Conservation (phyloP, 2,113 vertebrate species). For the Felis chaus region DNA sequence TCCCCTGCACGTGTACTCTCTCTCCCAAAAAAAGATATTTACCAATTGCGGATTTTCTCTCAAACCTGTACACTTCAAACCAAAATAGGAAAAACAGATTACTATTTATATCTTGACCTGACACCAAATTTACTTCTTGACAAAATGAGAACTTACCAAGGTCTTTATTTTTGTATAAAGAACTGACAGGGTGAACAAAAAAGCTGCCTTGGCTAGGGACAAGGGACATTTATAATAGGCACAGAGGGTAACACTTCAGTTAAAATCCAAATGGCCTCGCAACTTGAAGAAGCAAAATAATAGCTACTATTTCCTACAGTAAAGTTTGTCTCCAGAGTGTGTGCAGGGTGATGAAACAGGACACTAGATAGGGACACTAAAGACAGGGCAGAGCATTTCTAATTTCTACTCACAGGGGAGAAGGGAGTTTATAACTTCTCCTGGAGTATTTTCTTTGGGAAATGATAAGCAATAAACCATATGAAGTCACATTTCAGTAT, state of each 20-base stretch:
- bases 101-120: not conserved
- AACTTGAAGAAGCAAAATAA: constrained; percentile 3
- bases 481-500: not conserved
- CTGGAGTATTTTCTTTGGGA: not conserved
- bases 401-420: not conserved
- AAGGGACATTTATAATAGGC: not conserved
- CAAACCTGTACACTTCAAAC: constrained; percentile 27
- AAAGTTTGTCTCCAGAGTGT: not conserved
- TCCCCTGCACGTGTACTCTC: too few relatives aligned
- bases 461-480: not conserved
- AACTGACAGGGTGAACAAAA: not conserved
- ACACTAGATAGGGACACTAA: not conserved
- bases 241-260: not conserved
- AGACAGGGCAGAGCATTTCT: not conserved
- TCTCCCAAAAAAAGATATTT: not conserved
- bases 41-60: not conserved
- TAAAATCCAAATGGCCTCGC: not conserved
- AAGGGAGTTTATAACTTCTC: not conserved
- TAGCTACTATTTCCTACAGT: not conserved
- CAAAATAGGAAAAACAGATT: not conserved
- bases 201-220: not conserved
- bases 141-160: not conserved
- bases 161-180: constrained; percentile 25
- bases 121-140: not conserved
- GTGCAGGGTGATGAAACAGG: not conserved